These are phyloP conservation scores for Drosophila bifasciata DNA, from an alignment of 1,140 invertebrate species.

Conservation along the genomic window DNA sequence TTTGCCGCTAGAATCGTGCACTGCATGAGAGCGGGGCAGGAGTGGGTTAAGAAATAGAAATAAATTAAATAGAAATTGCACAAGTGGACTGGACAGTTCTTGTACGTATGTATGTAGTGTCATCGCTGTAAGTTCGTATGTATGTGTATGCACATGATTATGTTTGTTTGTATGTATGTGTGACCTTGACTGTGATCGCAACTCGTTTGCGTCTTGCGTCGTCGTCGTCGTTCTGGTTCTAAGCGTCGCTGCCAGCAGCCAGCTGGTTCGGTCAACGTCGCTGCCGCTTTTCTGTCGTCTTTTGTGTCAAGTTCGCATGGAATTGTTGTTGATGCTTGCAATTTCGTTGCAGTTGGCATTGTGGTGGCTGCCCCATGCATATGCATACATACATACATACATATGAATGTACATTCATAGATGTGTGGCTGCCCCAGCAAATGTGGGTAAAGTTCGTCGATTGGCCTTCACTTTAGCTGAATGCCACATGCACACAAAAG, in stretches of 20 bases:
- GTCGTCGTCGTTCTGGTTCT: conserved; percentile 68
- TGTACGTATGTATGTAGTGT: conserved; percentile 5
- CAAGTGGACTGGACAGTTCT: too few relatives aligned
- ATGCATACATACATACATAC: conserved; percentile 4
- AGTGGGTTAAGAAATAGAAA: not conserved
- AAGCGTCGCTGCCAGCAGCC: conserved; percentile 30
- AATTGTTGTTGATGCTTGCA: conserved; percentile 33
- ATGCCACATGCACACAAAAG: conserved; percentile 47
- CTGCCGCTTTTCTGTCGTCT: conserved; percentile 33
- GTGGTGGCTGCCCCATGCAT: conserved; percentile 18
- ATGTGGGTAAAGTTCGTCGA: conserved; percentile 82
- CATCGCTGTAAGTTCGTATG: not conserved
- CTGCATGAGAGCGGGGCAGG: conserved; percentile 54
- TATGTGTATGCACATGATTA: not conserved
- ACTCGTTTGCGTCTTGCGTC: conserved; percentile 41
- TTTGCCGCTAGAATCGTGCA: conserved; percentile 87
- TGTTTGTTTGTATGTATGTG: conserved; percentile 4
- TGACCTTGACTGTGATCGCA: conserved; percentile 75
- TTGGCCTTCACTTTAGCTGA: conserved; percentile 72
- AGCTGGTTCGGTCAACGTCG: conserved; percentile 7
- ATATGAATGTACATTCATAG: too few relatives aligned
- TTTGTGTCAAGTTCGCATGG: conserved; percentile 74
- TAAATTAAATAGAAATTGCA: not conserved
- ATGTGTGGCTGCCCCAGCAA: conserved; percentile 22
- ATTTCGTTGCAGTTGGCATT: conserved; percentile 57